A percentile compares a stretch with the other conserved stretches of the same genome.
Evolutionary conservation across 2,888 invertebrate genomes (phyloP).

Genomic region (Sarcophaga subvicina): DNA sequence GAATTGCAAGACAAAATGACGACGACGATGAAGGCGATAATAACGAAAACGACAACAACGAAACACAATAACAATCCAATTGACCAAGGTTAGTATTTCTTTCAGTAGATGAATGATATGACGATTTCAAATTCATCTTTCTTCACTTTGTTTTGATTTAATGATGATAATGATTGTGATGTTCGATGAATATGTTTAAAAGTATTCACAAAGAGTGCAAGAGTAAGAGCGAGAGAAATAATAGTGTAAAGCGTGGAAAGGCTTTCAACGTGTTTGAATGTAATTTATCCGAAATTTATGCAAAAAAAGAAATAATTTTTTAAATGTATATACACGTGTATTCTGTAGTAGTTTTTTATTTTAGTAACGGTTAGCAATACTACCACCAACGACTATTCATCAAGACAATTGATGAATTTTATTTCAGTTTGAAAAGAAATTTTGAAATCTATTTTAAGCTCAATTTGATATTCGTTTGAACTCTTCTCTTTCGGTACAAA

Average conservation of each 20-base stretch:
- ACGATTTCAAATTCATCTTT: slow-evolving; percentile 29
- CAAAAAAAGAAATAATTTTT: slow-evolving; percentile 19
- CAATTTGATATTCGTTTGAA: slow-evolving; percentile 21
- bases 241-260: background rate
- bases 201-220: background rate
- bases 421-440: slow-evolving; percentile 50
- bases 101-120: slow-evolving; percentile 11
- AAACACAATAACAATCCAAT: slow-evolving; percentile 46
- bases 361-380: background rate
- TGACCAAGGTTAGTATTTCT: slow-evolving; percentile 66
- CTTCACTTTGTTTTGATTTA: slow-evolving; percentile 16
- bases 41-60: background rate
- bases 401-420: slow-evolving; percentile 37
- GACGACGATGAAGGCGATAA: background rate
- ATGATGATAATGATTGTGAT: slow-evolving; percentile 34
- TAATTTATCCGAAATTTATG: slow-evolving; percentile 55
- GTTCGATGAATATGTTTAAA: slow-evolving; percentile 42
- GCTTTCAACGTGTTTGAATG: background rate
- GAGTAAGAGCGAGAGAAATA: background rate
- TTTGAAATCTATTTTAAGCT: slow-evolving; percentile 56
- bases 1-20: slow-evolving; percentile 17
- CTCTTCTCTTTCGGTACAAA: background rate
- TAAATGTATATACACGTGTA: background rate
- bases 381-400: background rate
- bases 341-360: slow-evolving; percentile 1